Evolutionary conservation across 2,797 vertebrate genomes (phyloP).

Genomic region (Salmo trutta): DNA sequence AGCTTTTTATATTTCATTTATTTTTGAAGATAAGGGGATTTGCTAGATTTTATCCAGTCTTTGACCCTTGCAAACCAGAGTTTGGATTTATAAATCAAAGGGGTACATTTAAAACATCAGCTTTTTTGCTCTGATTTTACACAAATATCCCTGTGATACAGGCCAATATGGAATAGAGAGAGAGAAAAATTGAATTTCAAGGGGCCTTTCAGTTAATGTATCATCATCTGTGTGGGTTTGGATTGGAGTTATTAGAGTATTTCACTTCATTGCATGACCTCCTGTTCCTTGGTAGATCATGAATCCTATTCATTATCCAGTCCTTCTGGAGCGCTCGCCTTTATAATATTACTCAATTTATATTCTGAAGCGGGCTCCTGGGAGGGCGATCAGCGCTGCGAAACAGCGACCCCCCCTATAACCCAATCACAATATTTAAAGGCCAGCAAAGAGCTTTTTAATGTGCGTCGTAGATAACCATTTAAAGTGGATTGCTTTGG

Average conservation of each 20-base stretch:
- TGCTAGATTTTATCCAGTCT: conserved; percentile 73
- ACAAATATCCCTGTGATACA: conserved; percentile 56
- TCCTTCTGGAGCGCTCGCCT: conserved; percentile 85
- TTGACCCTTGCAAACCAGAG: conserved; percentile 32
- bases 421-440: conserved; percentile 92
- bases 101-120: conserved; percentile 72
- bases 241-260: conserved; percentile 96
- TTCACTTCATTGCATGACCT: conserved; percentile 92
- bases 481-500: conserved; percentile 85
- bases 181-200: conserved; percentile 77
- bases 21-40: conserved; percentile 87
- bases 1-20: conserved; percentile 65
- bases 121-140: conserved; percentile 47
- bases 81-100: conserved; percentile 68
- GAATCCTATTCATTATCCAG: conserved; percentile 94
- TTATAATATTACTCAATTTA: conserved; percentile 98
- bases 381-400: conserved; percentile 84
- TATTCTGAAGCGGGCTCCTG: conserved; percentile 90
- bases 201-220: conserved; percentile 91
- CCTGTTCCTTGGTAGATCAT: conserved; percentile 91
- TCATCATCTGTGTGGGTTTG: conserved; percentile 92
- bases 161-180: conserved; percentile 50
- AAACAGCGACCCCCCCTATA: conserved; percentile 78
- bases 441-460: conserved; percentile 86
- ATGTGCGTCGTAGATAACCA: conserved; percentile 83